A percentile compares a stretch with the other conserved stretches of the same genome.
Evolutionary conservation across 2,797 vertebrate species (phyloP).

Genomic region (Leucoraja ocellata): DNA sequence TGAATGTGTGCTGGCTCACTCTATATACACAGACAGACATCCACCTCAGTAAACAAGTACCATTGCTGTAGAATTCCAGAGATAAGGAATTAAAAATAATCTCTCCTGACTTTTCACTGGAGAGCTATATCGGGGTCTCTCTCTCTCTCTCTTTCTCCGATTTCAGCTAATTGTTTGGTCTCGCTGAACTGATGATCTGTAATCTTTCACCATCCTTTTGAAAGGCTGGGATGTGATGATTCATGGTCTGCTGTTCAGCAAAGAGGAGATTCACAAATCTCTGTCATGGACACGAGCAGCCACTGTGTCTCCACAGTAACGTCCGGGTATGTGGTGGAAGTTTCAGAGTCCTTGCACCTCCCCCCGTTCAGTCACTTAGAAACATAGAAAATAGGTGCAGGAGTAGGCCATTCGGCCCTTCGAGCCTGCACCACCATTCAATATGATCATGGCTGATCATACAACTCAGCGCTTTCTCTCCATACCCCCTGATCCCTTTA

Average conservation of each 20-base stretch:
- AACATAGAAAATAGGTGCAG: no score
- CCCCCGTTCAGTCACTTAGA: not conserved
- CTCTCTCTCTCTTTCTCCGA: not conserved
- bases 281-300: not conserved
- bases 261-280: not conserved
- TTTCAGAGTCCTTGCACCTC: not conserved
- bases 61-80: slow-evolving; percentile 37
- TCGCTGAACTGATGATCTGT: slow-evolving; percentile 13
- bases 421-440: no score
- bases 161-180: no score
- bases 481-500: no score
- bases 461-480: no score
- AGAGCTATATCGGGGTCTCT: slow-evolving; percentile 11
- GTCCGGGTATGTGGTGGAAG: no score
- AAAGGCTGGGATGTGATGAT: slow-evolving; percentile 17
- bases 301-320: not conserved
- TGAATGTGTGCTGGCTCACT: slow-evolving; percentile 37
- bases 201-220: slow-evolving; percentile 29
- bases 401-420: no score
- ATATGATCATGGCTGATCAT: no score
- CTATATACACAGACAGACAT: slow-evolving; percentile 35
- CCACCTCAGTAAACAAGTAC: slow-evolving; percentile 40
- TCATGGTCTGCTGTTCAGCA: slow-evolving; percentile 23
- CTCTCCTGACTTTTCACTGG: slow-evolving; percentile 30
- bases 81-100: slow-evolving; percentile 47